Evolutionary conservation across 2,888 invertebrate genomes (phyloP).

Genomic region (Drepanosiphum platanoidis): DNA sequence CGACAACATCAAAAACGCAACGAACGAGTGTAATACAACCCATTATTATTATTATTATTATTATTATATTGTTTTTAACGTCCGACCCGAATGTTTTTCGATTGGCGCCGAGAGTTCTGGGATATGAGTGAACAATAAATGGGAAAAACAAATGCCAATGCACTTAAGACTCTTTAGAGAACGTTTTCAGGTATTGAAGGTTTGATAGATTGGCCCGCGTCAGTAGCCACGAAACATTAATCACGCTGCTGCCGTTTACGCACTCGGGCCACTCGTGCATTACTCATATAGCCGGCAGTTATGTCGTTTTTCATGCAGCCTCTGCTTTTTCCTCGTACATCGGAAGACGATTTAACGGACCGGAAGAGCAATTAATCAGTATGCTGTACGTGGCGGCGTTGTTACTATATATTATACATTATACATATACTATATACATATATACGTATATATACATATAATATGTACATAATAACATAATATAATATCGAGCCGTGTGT

Average conservation of each 20-base stretch:
- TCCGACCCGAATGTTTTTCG: background rate
- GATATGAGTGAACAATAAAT: background rate
- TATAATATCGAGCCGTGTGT: too few species aligned
- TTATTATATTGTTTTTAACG: background rate
- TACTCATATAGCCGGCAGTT: background rate
- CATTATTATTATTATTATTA: too few species aligned
- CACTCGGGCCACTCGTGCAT: background rate
- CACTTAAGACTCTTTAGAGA: constrained; percentile 21
- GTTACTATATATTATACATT: too few species aligned
- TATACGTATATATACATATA: too few species aligned
- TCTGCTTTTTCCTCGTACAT: background rate
- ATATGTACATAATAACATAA: too few species aligned
- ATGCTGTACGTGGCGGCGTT: background rate
- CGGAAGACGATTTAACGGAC: background rate
- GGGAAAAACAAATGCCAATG: constrained; percentile 8
- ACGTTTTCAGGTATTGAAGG: constrained; percentile 36
- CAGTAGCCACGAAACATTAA: constrained; percentile 41
- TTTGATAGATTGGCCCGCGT: constrained; percentile 45
- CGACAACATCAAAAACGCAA: background rate
- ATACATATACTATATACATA: too few species aligned
- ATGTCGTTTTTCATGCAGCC: background rate
- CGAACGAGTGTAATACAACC: background rate
- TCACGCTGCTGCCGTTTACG: constrained; percentile 25
- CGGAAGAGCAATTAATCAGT: background rate
- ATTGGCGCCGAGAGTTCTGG: background rate